phyloP scores from a whole-genome alignment of 2,113 vertebrate species.

The Colinus virginianus region DNA sequence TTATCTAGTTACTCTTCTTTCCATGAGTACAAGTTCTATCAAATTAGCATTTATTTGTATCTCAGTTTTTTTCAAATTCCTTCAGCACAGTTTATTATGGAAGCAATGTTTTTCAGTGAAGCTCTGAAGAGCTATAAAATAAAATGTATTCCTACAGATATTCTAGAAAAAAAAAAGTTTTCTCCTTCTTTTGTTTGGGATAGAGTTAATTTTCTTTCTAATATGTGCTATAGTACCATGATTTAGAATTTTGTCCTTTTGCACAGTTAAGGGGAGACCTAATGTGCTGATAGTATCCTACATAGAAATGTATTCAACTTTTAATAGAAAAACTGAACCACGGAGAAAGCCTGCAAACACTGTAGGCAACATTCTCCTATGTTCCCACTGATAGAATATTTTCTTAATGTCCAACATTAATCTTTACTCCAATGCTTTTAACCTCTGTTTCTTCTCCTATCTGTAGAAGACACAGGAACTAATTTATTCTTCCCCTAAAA shows the following conservation, averaged over 20 bases:
- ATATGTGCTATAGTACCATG: background rate
- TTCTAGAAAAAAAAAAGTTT: background rate
- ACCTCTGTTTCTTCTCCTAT: background rate
- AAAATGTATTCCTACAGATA: background rate
- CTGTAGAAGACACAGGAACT: background rate
- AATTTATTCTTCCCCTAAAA: background rate
- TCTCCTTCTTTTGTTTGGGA: background rate
- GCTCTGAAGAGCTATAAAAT: background rate
- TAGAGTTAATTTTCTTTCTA: background rate
- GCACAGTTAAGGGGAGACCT: background rate
- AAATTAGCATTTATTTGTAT: background rate
- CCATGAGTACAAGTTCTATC: background rate
- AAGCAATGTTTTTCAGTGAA: background rate
- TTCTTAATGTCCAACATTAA: background rate
- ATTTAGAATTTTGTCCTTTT: background rate
- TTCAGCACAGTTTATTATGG: background rate
- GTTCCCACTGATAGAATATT: background rate
- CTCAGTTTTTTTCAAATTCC: background rate
- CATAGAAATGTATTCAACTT: background rate
- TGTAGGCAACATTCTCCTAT: background rate
- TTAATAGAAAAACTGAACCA: background rate
- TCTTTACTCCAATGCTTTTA: background rate
- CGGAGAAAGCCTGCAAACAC: background rate
- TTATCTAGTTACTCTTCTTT: background rate
- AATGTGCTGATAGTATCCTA: background rate